Conservation (phyloP, 2,113 vertebrate genomes). For the Pseudopipra pipra region DNA sequence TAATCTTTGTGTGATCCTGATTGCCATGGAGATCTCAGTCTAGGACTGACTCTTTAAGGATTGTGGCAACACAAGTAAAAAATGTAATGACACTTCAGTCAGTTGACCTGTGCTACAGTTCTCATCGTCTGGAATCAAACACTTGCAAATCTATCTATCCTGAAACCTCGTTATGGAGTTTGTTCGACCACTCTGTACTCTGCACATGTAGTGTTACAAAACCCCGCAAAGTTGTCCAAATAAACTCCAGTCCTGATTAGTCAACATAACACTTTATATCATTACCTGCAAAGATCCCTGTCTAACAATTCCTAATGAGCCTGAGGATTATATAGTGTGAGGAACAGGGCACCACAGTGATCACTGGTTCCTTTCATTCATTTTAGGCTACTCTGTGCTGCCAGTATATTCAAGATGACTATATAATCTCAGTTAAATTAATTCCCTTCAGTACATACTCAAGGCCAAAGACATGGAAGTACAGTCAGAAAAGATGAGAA, state of each 20-base stretch:
- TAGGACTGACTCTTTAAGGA: background rate
- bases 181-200: background rate
- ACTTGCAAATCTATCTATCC: background rate
- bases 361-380: accelerated
- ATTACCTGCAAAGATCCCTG: background rate
- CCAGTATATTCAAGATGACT: background rate
- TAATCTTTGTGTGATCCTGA: background rate
- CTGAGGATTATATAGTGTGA: background rate
- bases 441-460: accelerated
- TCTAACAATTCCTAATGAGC: background rate
- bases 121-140: background rate
- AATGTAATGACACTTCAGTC: background rate
- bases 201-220: background rate
- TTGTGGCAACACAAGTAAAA: background rate
- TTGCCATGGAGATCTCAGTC: background rate
- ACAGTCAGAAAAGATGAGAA: background rate
- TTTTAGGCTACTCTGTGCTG: background rate
- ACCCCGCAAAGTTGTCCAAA: background rate
- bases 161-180: background rate
- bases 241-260: background rate
- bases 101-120: background rate
- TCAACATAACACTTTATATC: background rate
- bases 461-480: background rate
- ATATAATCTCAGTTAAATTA: background rate
- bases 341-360: background rate